phyloP scores from a whole-genome alignment of 1,140 invertebrate species.

The Diorhabda elongata region DNA sequence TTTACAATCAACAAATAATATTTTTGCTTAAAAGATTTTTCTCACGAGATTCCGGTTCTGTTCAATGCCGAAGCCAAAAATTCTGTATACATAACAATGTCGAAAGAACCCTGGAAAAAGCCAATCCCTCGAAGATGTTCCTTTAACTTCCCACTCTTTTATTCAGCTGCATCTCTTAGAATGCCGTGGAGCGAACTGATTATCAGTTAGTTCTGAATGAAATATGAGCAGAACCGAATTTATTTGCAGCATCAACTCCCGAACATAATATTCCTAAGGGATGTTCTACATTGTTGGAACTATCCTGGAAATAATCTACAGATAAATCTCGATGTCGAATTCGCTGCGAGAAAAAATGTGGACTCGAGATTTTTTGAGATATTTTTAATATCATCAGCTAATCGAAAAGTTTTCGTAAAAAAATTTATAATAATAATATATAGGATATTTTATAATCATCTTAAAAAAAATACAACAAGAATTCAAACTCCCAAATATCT shows the following conservation, averaged over 20 bases:
- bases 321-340: constrained; percentile 2
- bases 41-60: neutral
- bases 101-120: neutral
- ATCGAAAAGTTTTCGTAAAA: too few relatives aligned
- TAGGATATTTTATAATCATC: neutral
- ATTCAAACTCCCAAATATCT: neutral
- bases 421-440: neutral
- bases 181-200: neutral
- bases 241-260: constrained; percentile 6
- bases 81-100: constrained; percentile 8
- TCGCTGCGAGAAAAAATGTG: neutral
- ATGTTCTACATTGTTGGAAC: neutral
- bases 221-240: constrained; percentile 4
- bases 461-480: neutral
- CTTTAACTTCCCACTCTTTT: neutral
- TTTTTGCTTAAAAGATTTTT: neutral
- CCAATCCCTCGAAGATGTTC: neutral
- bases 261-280: constrained; percentile 1
- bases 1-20: neutral
- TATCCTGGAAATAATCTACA: neutral
- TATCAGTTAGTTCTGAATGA: constrained; percentile 4
- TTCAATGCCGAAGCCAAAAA: neutral
- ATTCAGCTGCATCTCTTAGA: neutral
- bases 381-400: too few relatives aligned
- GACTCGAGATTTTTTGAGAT: neutral